phyloP scores from a whole-genome alignment of 1,140 invertebrate species.

The Pogonomyrmex californicus region DNA sequence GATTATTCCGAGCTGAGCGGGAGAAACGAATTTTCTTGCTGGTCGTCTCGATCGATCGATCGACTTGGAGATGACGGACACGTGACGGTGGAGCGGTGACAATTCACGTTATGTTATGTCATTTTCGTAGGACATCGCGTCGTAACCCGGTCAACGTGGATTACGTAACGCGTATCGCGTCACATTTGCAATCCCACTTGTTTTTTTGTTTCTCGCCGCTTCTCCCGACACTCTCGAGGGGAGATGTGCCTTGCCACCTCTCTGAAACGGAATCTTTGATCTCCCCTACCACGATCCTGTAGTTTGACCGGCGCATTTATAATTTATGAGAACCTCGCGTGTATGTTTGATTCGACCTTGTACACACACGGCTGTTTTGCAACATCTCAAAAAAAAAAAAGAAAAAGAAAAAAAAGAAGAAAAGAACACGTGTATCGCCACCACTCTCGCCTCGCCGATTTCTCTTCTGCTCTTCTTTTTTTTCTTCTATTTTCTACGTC shows the following conservation, averaged over 20 bases:
- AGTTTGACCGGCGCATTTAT: constrained; percentile 54
- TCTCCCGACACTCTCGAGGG: background rate
- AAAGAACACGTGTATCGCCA: background rate
- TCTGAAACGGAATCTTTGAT: constrained; percentile 65
- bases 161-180: constrained; percentile 26
- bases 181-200: constrained; percentile 39
- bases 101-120: background rate
- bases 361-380: background rate
- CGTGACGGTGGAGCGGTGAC: background rate
- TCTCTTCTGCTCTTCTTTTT: constrained; percentile 6
- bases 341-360: constrained; percentile 46
- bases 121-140: background rate
- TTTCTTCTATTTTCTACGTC: constrained; percentile 7
- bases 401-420: constrained; percentile 3
- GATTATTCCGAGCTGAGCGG: background rate
- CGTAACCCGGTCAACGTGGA: background rate
- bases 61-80: background rate
- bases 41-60: background rate
- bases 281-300: background rate
- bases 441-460: background rate
- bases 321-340: constrained; percentile 67
- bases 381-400: constrained; percentile 15
- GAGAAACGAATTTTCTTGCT: background rate
- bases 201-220: background rate
- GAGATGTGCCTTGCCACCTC: constrained; percentile 4